phyloP scores from a whole-genome alignment of 2,113 vertebrate genomes.

The Alosa alosa region DNA sequence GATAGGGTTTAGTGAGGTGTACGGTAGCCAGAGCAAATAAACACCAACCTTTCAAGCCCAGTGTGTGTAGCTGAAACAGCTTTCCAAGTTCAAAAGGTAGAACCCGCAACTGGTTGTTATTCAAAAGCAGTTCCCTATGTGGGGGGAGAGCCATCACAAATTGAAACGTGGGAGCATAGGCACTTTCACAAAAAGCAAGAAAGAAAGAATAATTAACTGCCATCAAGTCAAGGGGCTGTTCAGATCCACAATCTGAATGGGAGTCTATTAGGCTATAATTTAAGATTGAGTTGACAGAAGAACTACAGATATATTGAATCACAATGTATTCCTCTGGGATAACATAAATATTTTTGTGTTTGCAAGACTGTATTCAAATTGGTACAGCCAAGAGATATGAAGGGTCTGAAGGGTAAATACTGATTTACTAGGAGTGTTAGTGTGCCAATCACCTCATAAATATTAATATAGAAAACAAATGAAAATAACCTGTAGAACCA shows the following conservation, averaged over 20 bases:
- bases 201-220: background rate
- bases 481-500: background rate
- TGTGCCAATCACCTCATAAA: background rate
- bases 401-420: background rate
- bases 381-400: background rate
- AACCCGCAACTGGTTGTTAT: slow-evolving; percentile 99
- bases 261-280: background rate
- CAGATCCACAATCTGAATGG: background rate
- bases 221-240: background rate
- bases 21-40: background rate
- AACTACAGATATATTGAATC: background rate
- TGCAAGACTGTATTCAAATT: background rate
- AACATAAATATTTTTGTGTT: background rate
- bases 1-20: too few species aligned
- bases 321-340: background rate
- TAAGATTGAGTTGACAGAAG: background rate
- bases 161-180: background rate
- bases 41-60: slow-evolving; percentile 95
- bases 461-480: background rate
- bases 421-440: background rate
- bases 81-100: slow-evolving; percentile 99
- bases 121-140: slow-evolving; percentile 99
- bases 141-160: slow-evolving; percentile 36
- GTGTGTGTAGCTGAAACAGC: slow-evolving; percentile 99
- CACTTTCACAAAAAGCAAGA: background rate